These are phyloP conservation scores for Dastarcus helophoroides DNA, from an alignment of 2,888 invertebrate species.

Conservation along the genomic window DNA sequence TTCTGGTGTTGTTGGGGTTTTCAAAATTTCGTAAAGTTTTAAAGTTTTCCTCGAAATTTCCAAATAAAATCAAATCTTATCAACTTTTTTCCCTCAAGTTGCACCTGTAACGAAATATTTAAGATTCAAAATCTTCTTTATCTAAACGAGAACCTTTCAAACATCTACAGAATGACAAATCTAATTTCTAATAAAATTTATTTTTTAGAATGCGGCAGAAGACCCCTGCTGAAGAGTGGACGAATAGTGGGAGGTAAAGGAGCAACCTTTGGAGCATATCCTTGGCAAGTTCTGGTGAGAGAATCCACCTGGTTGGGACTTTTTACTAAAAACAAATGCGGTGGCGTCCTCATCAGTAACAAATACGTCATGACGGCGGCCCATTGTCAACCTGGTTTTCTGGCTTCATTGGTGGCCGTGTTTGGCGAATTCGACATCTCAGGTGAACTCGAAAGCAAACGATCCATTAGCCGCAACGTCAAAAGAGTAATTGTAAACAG, in stretches of 20 bases:
- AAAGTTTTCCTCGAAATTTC: no score
- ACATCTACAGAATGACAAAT: no score
- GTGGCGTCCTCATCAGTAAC: conserved; percentile 82
- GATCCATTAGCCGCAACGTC: conserved; percentile 72
- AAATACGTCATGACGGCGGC: conserved; percentile 85
- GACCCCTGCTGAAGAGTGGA: conserved; percentile 66
- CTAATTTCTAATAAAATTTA: no score
- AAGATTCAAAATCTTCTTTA: conserved; percentile 34
- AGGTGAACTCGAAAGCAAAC: conserved; percentile 66
- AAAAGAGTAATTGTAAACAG: conserved; percentile 78
- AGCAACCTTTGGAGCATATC: conserved; percentile 77
- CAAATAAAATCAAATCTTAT: no score
- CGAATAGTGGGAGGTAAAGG: conserved; percentile 86
- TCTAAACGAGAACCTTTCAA: no score
- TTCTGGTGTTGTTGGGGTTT: no score
- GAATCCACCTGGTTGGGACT: conserved; percentile 90
- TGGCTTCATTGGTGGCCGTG: conserved; percentile 81
- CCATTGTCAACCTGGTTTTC: conserved; percentile 89
- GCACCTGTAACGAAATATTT: no score
- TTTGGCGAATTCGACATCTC: conserved; percentile 87
- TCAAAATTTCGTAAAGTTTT: no score
- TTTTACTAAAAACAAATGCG: conserved; percentile 91
- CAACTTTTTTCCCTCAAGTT: no score
- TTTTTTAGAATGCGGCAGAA: conserved; percentile 72
- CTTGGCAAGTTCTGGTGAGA: conserved; percentile 85